Base-by-base conservation (phyloP, 2,888 invertebrate species). In the Melieria picta region DNA sequence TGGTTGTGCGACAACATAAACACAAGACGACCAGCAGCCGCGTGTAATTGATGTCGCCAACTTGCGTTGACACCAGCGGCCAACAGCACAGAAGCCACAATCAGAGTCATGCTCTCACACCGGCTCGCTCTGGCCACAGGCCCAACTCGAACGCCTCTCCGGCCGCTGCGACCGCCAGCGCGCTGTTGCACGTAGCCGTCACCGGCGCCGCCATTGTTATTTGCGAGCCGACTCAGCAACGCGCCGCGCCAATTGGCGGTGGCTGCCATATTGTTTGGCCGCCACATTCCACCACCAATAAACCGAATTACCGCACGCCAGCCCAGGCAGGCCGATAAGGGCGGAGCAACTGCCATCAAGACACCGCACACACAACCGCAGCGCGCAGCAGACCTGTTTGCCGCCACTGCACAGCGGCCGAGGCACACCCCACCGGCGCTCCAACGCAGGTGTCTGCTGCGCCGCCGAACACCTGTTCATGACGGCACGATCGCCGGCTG, bases 191-290 rank as follows among this genome's bases (percentile, higher is more conserved):
- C 42, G 6, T n/a, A 6, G n/a, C 56, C 7, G 10, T 30, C 56
- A 9, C 7, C 13, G 43, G 13, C 69, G 71, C 70, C 77, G 77
- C 77, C 78, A 78, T 78, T 75, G 68, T 74, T 74, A 68, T 72
- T 69, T 62, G 56, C 42, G 11, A 57, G 11, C 11, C n/a, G 47
- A 57, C 6, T 47, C 48, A n/a, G 9, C 48, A 64, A 64, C 50
- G 65, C 63, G 66, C 64, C 42, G 10, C 65, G 65, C 63, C 73
- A 73, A 77, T 78, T 77, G 77, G 78, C 72, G 69, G 71, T 76
- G 73, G 74, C 74, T 78, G 77, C 78, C 78, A 78, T 78, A 72
- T 76, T 78, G 76, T 30, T 46, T 11, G n/a, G 58, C 30, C 72
- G 66, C 45, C 75, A 69, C 63, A 58, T 43, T 13, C 57, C 42